A percentile compares a stretch with the other conserved stretches of the same genome.
phyloP scores from a whole-genome alignment of 2,888 invertebrate species.

The Andrena camellia region DNA sequence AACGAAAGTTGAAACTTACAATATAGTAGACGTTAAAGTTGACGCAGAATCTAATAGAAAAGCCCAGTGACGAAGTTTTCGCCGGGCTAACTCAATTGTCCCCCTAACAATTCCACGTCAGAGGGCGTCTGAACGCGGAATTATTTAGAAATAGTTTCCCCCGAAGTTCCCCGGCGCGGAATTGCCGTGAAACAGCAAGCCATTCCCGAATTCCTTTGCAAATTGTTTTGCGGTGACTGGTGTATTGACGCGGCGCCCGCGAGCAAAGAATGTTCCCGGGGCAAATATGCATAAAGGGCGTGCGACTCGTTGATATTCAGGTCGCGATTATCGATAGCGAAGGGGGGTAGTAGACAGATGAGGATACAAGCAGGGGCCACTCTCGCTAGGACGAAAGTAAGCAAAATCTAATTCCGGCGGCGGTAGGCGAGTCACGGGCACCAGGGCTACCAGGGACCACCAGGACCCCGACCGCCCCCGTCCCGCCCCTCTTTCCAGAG shows the following conservation, averaged over 20 bases:
- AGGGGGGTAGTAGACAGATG: constrained; percentile 32
- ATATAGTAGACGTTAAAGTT: no score
- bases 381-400: constrained; percentile 52
- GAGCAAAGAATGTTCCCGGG: constrained; percentile 39
- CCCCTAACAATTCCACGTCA: constrained; percentile 27
- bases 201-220: constrained; percentile 45
- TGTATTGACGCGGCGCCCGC: constrained; percentile 26
- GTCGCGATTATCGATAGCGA: constrained; percentile 56
- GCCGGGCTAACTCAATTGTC: constrained; percentile 6
- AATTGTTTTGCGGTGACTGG: constrained; percentile 44
- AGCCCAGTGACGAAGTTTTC: neutral
- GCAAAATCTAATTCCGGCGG: constrained; percentile 67
- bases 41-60: no score
- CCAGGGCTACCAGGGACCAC: neutral
- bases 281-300: constrained; percentile 54
- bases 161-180: neutral
- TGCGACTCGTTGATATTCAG: constrained; percentile 58
- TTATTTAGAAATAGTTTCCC: constrained; percentile 51
- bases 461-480: no score
- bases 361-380: constrained; percentile 40
- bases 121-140: neutral
- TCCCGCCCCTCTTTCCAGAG: constrained; percentile 48
- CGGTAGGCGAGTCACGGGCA: constrained; percentile 61
- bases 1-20: no score
- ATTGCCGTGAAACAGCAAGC: constrained; percentile 22